Base-by-base conservation (phyloP, 2,113 vertebrate species). In the Neomonachus schauinslandi region DNA sequence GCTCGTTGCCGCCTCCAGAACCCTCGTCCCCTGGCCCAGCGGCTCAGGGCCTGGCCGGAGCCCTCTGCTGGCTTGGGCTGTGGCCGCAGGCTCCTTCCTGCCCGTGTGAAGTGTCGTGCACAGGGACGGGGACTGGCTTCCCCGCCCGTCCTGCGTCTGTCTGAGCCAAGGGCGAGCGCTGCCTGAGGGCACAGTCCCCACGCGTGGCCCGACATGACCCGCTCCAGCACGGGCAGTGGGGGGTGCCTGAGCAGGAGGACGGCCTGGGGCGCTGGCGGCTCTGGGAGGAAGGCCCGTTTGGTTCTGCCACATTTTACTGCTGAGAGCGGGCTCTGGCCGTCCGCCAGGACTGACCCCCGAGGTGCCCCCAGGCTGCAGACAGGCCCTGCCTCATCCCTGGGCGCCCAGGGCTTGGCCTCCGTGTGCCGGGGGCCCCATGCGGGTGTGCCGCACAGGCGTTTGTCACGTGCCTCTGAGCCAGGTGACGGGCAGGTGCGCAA, bases 151-250 rank as follows among this genome's bases (percentile, higher is more conserved):
- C 18, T 31, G 16, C 2, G 0, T 22, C 31, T n/a, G 1, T 63
- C 42, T 2, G 0, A 2, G 22, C 1, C 6, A 26, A 26, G 42
- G 67, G 53, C 36, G 14, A 6, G 18, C 4, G 31, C 14, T 4
- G 18, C 33, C 14, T 1, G 2, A 15, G 46, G n/a, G 71, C 9
- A 2, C 3, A 10, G 13, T 24, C 67, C 28, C 31, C 22, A 0
- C 13, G 26, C 19, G 10, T 3, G 5, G 39, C 1, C 0, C 2
- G 39, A 9, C 4, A 0, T 36, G 2, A 0, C 39, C 10, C 5
- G 13, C 46, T 18, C 51, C 2, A 0, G 11, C 3, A 0, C 39
- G 1, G 1, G 8, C 13, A 0, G 69, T 2, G 18, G 10, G 0
- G 0, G 4, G 39, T 3, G 15, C 5, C 49, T 13, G 46, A 0